These are phyloP conservation scores for Drosophila prostipennis DNA, from an alignment of 2,888 invertebrate species.

Conservation along the genomic window DNA sequence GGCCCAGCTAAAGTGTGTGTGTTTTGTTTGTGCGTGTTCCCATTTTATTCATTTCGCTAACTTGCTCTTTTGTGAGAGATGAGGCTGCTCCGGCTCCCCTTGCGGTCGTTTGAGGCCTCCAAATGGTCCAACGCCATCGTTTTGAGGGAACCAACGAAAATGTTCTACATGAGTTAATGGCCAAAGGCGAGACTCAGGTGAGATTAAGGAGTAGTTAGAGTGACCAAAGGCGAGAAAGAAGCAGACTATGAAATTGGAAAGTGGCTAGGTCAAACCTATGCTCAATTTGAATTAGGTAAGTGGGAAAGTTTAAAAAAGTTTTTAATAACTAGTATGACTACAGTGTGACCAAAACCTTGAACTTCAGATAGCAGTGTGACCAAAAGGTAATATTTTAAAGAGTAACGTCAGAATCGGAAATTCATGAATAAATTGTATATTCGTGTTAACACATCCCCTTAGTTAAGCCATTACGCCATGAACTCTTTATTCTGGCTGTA, in stretches of 20 bases:
- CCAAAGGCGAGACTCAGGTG: conserved; percentile 6
- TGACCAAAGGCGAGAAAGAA: conserved; percentile 3
- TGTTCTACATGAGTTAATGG: conserved; percentile 11
- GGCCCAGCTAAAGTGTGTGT: conserved; percentile 22
- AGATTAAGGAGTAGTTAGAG: not conserved
- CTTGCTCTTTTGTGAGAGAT: conserved; percentile 51
- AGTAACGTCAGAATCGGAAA: not conserved
- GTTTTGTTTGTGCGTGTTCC: conserved; percentile 44
- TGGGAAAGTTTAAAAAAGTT: not conserved
- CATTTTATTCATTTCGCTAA: conserved; percentile 54
- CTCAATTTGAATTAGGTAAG: not conserved
- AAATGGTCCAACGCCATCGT: conserved; percentile 27
- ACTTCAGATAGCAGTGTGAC: not conserved
- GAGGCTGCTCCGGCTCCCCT: conserved; percentile 14
- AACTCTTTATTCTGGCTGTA: conserved; percentile 5
- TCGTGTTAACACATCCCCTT: not conserved
- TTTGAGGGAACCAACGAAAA: not conserved
- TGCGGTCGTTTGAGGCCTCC: conserved; percentile 26
- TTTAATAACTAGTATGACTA: no score
- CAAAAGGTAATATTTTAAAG: not conserved
- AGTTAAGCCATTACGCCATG: conserved; percentile 19
- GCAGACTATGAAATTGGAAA: not conserved
- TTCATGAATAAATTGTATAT: no score
- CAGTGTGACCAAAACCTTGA: not conserved
- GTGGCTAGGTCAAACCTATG: not conserved